These are phyloP conservation scores for Redunca redunca DNA, from an alignment of 2,113 vertebrate genomes.

Conservation along the genomic window DNA sequence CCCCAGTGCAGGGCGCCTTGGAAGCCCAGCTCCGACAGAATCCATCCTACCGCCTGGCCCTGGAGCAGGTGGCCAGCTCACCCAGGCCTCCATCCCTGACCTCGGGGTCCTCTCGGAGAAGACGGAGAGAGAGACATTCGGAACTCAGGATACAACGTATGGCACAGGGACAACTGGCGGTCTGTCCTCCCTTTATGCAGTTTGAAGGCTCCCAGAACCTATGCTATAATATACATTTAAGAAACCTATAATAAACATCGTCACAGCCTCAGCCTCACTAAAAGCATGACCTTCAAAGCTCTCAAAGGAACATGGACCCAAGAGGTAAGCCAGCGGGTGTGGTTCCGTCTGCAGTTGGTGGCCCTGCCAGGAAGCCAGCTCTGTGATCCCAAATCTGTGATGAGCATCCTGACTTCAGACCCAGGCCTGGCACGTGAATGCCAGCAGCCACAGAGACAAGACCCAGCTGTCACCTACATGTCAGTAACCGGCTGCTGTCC, in stretches of 20 bases:
- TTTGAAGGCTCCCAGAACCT: background rate
- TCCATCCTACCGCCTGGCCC: background rate
- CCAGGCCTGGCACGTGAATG: rapidly evolving
- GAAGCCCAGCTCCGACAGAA: background rate
- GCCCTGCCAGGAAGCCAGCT: rapidly evolving
- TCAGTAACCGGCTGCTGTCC: rapidly evolving
- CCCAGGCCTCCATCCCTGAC: background rate
- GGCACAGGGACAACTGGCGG: rapidly evolving
- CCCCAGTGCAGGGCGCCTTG: background rate
- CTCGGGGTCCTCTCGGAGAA: background rate
- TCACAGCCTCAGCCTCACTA: background rate
- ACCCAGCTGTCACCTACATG: rapidly evolving
- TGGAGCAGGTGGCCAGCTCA: background rate
- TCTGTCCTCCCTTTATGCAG: background rate
- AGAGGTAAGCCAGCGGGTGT: background rate
- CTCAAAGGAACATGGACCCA: background rate
- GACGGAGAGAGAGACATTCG: rapidly evolving
- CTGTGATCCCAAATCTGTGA: background rate
- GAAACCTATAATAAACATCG: background rate
- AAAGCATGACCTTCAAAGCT: background rate
- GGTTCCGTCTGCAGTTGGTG: rapidly evolving
- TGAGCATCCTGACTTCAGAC: background rate
- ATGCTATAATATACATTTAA: background rate
- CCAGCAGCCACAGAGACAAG: background rate
- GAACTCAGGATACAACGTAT: background rate